phyloP scores from a whole-genome alignment of 2,113 vertebrate genomes.

The Morone saxatilis region DNA sequence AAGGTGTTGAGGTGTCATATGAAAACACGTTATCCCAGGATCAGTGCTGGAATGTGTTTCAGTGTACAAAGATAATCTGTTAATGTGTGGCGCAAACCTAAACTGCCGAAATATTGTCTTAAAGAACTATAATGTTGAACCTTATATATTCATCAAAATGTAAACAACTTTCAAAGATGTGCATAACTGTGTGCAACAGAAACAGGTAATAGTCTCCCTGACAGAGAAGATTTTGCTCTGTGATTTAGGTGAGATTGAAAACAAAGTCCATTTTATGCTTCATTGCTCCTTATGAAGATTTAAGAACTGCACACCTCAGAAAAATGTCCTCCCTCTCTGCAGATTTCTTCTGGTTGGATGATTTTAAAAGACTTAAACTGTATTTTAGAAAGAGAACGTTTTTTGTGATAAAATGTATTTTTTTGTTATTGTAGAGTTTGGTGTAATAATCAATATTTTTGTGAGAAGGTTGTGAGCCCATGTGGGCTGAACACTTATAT shows the following conservation, averaged over 20 bases:
- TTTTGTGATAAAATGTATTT: conserved; percentile 2
- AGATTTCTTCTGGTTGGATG: conserved; percentile 16
- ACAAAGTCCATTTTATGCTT: conserved; percentile 45
- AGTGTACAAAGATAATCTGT: neutral
- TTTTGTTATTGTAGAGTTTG: neutral
- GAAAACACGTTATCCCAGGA: neutral
- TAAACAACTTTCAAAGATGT: neutral
- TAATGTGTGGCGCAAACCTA: neutral
- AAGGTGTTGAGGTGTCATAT: neutral
- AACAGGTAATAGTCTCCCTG: neutral
- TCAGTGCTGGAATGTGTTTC: neutral
- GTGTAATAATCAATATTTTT: neutral
- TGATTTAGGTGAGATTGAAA: conserved; percentile 15
- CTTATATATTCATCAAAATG: neutral
- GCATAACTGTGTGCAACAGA: neutral
- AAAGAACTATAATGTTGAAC: neutral
- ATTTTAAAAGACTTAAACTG: neutral
- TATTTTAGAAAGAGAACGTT: neutral
- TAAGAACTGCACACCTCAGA: conserved; percentile 30
- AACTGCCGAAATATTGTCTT: neutral
- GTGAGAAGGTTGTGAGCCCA: neutral
- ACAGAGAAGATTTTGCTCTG: conserved; percentile 1
- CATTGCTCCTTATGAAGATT: conserved; percentile 33
- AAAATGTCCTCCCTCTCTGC: conserved; percentile 20
- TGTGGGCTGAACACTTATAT: neutral